Evolutionary conservation across 2,888 invertebrate species (phyloP).

Genomic region (Acleris sparsana): DNA sequence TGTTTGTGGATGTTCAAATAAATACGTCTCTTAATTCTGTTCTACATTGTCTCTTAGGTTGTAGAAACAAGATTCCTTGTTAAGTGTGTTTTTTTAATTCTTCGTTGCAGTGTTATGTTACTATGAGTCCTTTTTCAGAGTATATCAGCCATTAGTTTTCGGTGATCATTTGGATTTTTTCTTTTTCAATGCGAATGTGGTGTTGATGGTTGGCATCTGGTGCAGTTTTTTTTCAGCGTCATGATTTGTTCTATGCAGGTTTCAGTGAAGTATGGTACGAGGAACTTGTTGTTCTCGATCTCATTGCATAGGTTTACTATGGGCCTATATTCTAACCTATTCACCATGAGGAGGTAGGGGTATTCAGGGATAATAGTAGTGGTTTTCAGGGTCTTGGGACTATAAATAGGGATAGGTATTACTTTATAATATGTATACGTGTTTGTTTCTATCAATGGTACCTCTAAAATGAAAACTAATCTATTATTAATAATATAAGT

Average conservation of each 20-base stretch:
- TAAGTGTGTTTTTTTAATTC: conserved; percentile 5
- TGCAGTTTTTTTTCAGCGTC: conserved; percentile 20
- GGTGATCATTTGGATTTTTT: not conserved
- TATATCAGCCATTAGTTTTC: conserved; percentile 7
- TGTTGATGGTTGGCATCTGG: conserved; percentile 29
- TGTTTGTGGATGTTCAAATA: not conserved
- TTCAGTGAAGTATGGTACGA: conserved; percentile 1
- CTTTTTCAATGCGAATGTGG: not conserved
- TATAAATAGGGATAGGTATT: conserved; percentile 7
- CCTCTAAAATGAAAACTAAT: conserved; percentile 15
- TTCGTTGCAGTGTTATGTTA: conserved; percentile 13
- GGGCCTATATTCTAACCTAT: conserved; percentile 30
- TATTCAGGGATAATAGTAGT: conserved; percentile 4
- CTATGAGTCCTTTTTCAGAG: not conserved
- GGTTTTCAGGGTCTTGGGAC: not conserved
- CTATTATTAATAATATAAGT: conserved; percentile 15
- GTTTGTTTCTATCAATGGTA: conserved; percentile 3
- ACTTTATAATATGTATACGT: conserved; percentile 18
- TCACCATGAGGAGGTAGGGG: conserved; percentile 31
- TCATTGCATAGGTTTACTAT: conserved; percentile 28
- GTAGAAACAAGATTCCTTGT: conserved; percentile 11
- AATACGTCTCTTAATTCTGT: not conserved
- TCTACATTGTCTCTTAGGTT: not conserved
- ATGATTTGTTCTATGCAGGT: conserved; percentile 36
- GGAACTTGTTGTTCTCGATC: conserved; percentile 22